Conservation (phyloP, 2,797 vertebrate species). For the Dallia pectoralis region DNA sequence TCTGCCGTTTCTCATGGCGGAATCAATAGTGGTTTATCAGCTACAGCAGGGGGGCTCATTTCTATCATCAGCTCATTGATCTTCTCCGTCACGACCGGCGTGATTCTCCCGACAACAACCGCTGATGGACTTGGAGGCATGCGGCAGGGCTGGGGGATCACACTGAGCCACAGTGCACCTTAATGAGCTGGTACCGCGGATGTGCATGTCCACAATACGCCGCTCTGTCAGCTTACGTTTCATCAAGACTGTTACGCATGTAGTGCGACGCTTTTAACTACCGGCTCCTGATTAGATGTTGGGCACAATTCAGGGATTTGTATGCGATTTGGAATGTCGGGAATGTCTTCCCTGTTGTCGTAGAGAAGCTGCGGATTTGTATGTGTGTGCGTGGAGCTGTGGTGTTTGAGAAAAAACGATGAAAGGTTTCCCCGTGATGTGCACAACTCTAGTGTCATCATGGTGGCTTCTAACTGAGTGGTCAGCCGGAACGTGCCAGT, state of each 20-base stretch:
- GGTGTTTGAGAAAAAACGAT: not conserved
- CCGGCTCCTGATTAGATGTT: not conserved
- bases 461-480: constrained; percentile 23
- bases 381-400: no score
- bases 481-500: constrained; percentile 41
- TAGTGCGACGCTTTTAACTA: not conserved
- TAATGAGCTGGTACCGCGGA: constrained; percentile 59
- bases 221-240: constrained; percentile 63
- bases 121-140: constrained; percentile 47
- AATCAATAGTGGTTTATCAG: constrained; percentile 65
- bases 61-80: constrained; percentile 75
- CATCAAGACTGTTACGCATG: not conserved
- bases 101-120: constrained; percentile 62
- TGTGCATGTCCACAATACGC: constrained; percentile 26
- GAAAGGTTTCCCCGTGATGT: constrained; percentile 49
- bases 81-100: constrained; percentile 52
- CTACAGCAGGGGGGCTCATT: constrained; percentile 62
- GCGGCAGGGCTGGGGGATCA: constrained; percentile 41
- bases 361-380: constrained; percentile 50
- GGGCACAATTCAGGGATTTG: not conserved
- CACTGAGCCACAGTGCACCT: constrained; percentile 37
- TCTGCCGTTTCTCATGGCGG: constrained; percentile 65
- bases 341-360: constrained; percentile 47
- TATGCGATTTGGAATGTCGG: no score
- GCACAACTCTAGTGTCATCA: constrained; percentile 41